Evolutionary conservation across 2,113 vertebrate species (phyloP).

Genomic region (Phrynocephalus versicolor): DNA sequence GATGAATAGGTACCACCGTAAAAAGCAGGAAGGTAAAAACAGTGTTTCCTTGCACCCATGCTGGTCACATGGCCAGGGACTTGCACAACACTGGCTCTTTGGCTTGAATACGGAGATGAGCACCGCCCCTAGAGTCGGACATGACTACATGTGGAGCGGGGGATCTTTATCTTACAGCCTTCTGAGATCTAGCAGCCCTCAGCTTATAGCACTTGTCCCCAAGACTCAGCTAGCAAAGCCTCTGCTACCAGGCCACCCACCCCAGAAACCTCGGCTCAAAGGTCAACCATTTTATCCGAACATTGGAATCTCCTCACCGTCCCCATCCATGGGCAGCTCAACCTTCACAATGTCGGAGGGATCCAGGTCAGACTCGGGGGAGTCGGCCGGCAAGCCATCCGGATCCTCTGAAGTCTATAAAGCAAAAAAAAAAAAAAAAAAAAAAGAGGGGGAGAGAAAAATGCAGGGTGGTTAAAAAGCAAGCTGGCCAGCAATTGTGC

Average conservation of each 20-base stretch:
- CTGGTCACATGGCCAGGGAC: no score
- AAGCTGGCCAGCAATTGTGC: not conserved
- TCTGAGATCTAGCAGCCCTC: no score
- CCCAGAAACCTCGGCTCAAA: not conserved
- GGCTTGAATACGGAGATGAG: no score
- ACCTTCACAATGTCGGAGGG: conserved; percentile 10
- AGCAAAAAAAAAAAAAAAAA: no score
- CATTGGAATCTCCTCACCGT: not conserved
- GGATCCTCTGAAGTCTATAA: not conserved
- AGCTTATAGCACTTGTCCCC: not conserved
- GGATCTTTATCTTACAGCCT: no score
- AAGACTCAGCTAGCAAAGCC: no score
- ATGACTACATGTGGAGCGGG: no score
- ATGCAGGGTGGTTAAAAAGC: not conserved
- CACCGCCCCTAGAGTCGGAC: no score
- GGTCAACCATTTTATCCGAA: not conserved
- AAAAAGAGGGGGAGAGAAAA: not conserved
- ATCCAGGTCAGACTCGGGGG: not conserved
- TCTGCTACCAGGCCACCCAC: not conserved
- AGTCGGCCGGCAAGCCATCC: not conserved
- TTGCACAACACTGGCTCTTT: no score
- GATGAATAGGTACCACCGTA: no score
- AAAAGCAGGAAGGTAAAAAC: no score
- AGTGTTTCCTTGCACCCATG: no score
- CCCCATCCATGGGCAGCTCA: conserved; percentile 2